A percentile compares a stretch with the other conserved stretches of the same genome.
These are phyloP conservation scores for Sylvietta virens DNA, from an alignment of 2,113 vertebrate genomes.

Conservation along the genomic window DNA sequence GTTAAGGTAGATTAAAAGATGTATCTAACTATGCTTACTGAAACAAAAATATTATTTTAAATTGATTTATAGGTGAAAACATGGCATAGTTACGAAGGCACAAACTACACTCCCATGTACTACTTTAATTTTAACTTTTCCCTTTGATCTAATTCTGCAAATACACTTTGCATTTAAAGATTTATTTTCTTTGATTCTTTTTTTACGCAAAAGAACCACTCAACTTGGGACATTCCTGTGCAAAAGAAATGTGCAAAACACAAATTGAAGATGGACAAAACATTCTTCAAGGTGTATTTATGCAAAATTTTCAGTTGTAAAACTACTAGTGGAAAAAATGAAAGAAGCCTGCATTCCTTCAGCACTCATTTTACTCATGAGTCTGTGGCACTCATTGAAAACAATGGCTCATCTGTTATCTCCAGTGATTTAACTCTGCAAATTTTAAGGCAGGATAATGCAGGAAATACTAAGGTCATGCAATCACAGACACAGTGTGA, in stretches of 20 bases:
- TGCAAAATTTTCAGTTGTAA: neutral
- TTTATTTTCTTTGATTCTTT: neutral
- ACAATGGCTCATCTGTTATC: neutral
- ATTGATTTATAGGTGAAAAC: neutral
- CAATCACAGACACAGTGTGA: neutral
- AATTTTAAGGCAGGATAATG: neutral
- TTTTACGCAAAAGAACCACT: neutral
- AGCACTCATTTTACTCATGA: neutral
- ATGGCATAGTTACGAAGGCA: neutral
- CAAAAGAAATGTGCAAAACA: neutral
- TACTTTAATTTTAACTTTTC: neutral
- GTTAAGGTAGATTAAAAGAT: neutral
- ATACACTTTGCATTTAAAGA: neutral
- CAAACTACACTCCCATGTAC: neutral
- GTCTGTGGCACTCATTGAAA: neutral
- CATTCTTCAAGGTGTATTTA: neutral
- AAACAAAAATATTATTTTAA: neutral
- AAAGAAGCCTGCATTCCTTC: neutral
- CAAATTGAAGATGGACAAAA: neutral
- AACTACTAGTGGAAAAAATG: neutral
- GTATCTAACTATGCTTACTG: neutral
- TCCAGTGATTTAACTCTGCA: neutral
- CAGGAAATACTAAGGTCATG: neutral
- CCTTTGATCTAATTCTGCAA: neutral
- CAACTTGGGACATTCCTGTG: neutral